A percentile compares a stretch with the other conserved stretches of the same genome.
phyloP scores from a whole-genome alignment of 2,113 vertebrate genomes.

The Mugil cephalus region DNA sequence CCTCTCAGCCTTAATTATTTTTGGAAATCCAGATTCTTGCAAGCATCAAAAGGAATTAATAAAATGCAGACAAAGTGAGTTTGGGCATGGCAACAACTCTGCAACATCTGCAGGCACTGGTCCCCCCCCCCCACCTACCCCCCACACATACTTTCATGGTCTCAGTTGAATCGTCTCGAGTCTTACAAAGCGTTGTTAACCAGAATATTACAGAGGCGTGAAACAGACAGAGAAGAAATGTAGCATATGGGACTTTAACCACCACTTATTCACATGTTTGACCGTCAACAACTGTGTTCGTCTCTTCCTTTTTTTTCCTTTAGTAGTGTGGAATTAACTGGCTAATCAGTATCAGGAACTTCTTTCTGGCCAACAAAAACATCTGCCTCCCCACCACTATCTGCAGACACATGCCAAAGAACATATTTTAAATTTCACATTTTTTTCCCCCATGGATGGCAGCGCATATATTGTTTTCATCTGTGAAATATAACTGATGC shows the following conservation, averaged over 20 bases:
- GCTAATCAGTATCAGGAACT: conserved; percentile 4
- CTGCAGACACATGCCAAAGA: conserved; percentile 16
- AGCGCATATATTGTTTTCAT: conserved; percentile 45
- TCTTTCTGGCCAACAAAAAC: not conserved
- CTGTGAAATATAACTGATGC: conserved; percentile 46
- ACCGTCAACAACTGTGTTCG: too few relatives aligned
- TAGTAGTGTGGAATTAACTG: not conserved
- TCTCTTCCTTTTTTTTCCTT: too few relatives aligned
- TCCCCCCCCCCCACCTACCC: not conserved
- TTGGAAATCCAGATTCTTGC: not conserved
- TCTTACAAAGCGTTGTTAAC: not conserved
- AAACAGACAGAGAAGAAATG: not conserved
- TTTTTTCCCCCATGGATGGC: conserved; percentile 14
- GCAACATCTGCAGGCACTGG: not conserved
- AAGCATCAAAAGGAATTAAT: not conserved
- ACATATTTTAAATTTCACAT: conserved; percentile 33
- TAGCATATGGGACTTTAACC: too few relatives aligned
- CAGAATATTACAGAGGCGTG: not conserved
- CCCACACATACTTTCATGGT: too few relatives aligned
- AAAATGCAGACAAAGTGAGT: not conserved
- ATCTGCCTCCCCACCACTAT: conserved; percentile 17
- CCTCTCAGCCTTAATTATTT: not conserved
- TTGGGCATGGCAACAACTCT: not conserved
- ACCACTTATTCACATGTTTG: not conserved
- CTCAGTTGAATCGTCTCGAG: too few relatives aligned